These are phyloP conservation scores for Julus scandinavius DNA, from an alignment of 2,888 invertebrate species.

Conservation along the genomic window DNA sequence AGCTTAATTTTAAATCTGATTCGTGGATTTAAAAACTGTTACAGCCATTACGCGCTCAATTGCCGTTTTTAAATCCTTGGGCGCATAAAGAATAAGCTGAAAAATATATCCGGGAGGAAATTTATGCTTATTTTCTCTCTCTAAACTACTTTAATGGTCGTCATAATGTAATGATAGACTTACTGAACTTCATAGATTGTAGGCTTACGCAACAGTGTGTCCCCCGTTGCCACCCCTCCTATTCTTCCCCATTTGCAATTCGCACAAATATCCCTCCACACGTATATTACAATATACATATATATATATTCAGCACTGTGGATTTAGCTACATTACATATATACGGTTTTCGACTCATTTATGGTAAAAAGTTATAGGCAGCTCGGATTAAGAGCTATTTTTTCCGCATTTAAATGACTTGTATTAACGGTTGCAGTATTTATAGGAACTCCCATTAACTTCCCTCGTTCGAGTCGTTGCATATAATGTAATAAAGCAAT, in stretches of 20 bases:
- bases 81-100: slow-evolving; percentile 34
- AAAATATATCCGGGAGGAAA: slow-evolving; percentile 29
- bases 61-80: slow-evolving; percentile 21
- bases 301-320: background rate
- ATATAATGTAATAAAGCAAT: slow-evolving; percentile 12
- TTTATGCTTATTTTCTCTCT: slow-evolving; percentile 34
- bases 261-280: background rate
- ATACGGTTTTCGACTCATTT: slow-evolving; percentile 45
- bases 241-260: background rate
- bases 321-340: background rate
- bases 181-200: slow-evolving; percentile 42
- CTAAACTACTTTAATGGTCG: slow-evolving; percentile 29
- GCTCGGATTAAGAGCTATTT: slow-evolving; percentile 46
- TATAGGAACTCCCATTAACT: slow-evolving; percentile 12
- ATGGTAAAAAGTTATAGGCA: slow-evolving; percentile 46
- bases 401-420: slow-evolving; percentile 49
- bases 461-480: background rate
- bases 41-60: slow-evolving; percentile 25
- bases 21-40: slow-evolving; percentile 26
- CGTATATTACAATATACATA: background rate
- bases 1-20: slow-evolving; percentile 8
- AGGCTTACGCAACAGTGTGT: slow-evolving; percentile 39
- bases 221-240: background rate
- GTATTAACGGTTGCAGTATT: slow-evolving; percentile 46
- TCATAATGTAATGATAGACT: slow-evolving; percentile 42